These are phyloP conservation scores for Chlorops oryzae DNA, from an alignment of 1,140 invertebrate genomes.

Conservation along the genomic window DNA sequence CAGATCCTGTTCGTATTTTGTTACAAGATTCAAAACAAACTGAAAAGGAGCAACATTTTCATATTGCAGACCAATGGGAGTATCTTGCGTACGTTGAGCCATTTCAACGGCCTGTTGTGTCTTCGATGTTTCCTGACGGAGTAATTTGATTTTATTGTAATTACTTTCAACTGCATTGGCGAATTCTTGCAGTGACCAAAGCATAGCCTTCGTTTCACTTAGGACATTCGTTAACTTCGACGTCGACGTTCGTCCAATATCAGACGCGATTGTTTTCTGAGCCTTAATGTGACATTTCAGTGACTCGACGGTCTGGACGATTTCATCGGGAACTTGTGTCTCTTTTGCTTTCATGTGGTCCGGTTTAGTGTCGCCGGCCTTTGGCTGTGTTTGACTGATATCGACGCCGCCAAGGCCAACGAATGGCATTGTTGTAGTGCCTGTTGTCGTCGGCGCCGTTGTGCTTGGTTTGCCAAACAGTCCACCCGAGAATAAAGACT, in stretches of 20 bases:
- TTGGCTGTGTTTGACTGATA: slow-evolving; percentile 53
- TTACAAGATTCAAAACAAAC: slow-evolving; percentile 67
- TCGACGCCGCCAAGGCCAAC: slow-evolving; percentile 61
- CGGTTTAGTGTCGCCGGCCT: slow-evolving; percentile 53
- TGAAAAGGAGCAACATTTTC: slow-evolving; percentile 69
- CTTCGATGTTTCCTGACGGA: slow-evolving; percentile 68
- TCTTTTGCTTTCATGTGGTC: slow-evolving; percentile 60
- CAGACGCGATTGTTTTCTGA: slow-evolving; percentile 74
- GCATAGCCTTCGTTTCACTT: slow-evolving; percentile 37
- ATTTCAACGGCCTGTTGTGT: slow-evolving; percentile 70
- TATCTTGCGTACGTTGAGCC: slow-evolving; percentile 71
- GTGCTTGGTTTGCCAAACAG: slow-evolving; percentile 43
- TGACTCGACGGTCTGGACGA: slow-evolving; percentile 53
- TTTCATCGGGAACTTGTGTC: slow-evolving; percentile 66
- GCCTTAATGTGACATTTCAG: slow-evolving; percentile 76
- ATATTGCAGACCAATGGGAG: slow-evolving; percentile 67
- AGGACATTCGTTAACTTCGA: slow-evolving; percentile 39
- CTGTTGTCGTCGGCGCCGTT: slow-evolving; percentile 14
- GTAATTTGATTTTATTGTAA: slow-evolving; percentile 59
- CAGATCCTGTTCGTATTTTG: slow-evolving; percentile 67
- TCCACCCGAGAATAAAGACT: no score
- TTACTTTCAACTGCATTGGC: slow-evolving; percentile 58
- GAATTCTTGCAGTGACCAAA: slow-evolving; percentile 49
- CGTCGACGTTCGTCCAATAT: slow-evolving; percentile 60
- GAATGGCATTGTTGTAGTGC: slow-evolving; percentile 30